Conservation (phyloP, 2,113 vertebrate genomes). For the Campylomormyrus tamandua region DNA sequence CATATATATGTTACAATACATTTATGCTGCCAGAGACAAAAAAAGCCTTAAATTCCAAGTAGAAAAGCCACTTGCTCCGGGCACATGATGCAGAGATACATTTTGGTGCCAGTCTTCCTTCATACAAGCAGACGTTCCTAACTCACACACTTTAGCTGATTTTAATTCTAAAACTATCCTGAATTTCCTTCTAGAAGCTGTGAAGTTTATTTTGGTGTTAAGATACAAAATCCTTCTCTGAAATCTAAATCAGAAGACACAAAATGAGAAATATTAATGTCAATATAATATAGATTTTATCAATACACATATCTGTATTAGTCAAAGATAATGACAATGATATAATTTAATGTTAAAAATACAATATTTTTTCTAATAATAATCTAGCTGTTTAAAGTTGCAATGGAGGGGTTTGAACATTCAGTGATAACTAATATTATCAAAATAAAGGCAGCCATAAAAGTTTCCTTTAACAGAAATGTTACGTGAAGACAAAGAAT, state of each 20-base stretch:
- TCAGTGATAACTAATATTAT: not conserved
- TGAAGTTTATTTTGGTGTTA: not conserved
- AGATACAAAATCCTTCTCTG: not conserved
- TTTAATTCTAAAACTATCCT: not conserved
- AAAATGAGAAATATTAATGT: not conserved
- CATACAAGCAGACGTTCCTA: not conserved
- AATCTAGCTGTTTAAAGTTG: not conserved
- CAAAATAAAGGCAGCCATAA: not conserved
- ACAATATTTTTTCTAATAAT: not conserved
- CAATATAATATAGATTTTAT: not conserved
- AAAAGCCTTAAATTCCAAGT: not conserved
- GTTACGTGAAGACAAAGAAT: not conserved
- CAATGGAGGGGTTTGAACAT: not conserved
- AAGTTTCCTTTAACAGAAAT: not conserved
- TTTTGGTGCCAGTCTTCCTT: not conserved
- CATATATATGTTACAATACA: not conserved
- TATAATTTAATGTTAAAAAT: slow-evolving; percentile 6
- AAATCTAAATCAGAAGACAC: not conserved
- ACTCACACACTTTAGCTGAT: not conserved
- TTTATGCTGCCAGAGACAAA: not conserved
- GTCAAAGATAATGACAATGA: not conserved
- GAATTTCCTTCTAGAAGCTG: not conserved
- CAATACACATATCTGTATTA: not conserved
- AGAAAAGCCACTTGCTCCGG: not conserved
- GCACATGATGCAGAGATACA: not conserved